Conservation (phyloP, 2,797 vertebrate species). For the Bradypodion ventrale region DNA sequence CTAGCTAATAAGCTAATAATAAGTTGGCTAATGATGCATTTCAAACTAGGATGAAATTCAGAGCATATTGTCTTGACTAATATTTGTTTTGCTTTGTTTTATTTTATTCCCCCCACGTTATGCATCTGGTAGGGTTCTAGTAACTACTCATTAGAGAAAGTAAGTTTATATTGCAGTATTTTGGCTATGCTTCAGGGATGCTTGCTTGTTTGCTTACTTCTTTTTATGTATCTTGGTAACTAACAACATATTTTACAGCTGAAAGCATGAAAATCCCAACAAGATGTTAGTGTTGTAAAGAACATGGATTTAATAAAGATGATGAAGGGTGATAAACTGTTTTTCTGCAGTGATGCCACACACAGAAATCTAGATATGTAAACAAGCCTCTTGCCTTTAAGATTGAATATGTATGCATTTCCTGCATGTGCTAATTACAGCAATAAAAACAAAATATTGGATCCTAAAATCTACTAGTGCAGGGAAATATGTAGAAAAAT, state of each 20-base stretch:
- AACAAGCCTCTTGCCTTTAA: slow-evolving; percentile 29
- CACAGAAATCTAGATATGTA: slow-evolving; percentile 15
- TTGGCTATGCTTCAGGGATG: slow-evolving; percentile 7
- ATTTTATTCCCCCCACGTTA: slow-evolving; percentile 49
- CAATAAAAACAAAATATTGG: slow-evolving; percentile 21
- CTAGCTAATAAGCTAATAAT: too few relatives aligned
- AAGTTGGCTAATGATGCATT: slow-evolving; percentile 19
- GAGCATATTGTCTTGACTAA: slow-evolving; percentile 56
- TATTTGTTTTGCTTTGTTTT: slow-evolving; percentile 30
- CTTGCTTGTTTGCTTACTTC: background rate
- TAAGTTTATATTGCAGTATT: slow-evolving; percentile 70
- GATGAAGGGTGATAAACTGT: slow-evolving; percentile 4
- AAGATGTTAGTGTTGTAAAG: background rate
- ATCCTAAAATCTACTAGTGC: background rate
- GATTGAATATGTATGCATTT: slow-evolving; percentile 31
- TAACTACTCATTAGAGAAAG: slow-evolving; percentile 73
- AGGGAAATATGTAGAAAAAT: background rate
- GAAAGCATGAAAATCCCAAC: background rate
- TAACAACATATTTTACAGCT: background rate
- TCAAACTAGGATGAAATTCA: slow-evolving; percentile 32
- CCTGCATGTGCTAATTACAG: background rate
- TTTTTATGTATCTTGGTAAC: background rate
- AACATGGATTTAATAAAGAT: background rate
- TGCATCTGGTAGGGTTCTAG: slow-evolving; percentile 56
- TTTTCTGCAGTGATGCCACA: slow-evolving; percentile 7